phyloP scores from a whole-genome alignment of 2,113 vertebrate genomes.

The Diadophis punctatus region DNA sequence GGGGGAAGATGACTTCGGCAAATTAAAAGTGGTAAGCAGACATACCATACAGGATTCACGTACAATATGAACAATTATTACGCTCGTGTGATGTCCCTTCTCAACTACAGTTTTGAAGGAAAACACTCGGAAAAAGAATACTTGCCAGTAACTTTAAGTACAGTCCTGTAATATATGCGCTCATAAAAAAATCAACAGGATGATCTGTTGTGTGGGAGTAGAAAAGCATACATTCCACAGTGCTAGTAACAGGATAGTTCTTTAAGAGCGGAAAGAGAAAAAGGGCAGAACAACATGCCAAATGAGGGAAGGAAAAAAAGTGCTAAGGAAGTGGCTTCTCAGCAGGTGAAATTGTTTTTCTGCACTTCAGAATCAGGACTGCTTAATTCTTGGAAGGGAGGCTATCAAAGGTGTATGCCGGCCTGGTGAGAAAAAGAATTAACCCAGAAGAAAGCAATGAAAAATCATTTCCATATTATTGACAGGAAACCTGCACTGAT shows the following conservation, averaged over 20 bases:
- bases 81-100: background rate
- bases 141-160: background rate
- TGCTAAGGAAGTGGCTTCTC: background rate
- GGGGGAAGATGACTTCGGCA: background rate
- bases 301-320: background rate
- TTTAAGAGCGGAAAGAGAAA: background rate
- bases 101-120: background rate
- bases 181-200: slow-evolving; percentile 6
- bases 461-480: background rate
- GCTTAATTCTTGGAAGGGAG: background rate
- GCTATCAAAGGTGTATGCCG: background rate
- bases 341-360: background rate
- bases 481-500: background rate
- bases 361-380: background rate
- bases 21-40: background rate
- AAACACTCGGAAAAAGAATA: slow-evolving; percentile 8
- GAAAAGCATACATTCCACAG: slow-evolving; percentile 3
- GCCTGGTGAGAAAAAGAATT: background rate
- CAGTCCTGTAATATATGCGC: background rate
- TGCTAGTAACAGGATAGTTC: background rate
- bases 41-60: background rate
- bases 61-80: background rate
- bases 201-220: background rate
- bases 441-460: background rate
- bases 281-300: background rate